Conservation (phyloP, 2,797 vertebrate genomes). For the Dipus sagitta region DNA sequence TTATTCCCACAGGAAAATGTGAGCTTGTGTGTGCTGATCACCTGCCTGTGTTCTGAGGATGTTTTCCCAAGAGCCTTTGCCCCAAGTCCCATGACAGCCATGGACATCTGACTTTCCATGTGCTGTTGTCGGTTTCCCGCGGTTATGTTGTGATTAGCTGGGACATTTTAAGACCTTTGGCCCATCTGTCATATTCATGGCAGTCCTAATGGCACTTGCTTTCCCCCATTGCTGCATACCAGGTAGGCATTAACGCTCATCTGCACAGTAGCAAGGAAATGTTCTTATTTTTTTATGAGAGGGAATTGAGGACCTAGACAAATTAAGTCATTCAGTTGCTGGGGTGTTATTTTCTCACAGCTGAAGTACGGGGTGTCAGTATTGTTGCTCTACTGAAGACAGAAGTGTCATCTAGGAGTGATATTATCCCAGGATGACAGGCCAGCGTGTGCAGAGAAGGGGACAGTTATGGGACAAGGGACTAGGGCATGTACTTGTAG, state of each 20-base stretch:
- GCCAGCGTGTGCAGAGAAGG: not conserved
- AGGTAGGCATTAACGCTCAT: not conserved
- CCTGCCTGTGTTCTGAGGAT: not conserved
- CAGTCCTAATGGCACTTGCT: not conserved
- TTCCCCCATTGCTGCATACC: not conserved
- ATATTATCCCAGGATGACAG: not conserved
- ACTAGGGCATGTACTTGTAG: not conserved
- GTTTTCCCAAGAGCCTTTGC: not conserved
- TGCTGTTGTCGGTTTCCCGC: not conserved
- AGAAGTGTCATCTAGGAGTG: too few species aligned
- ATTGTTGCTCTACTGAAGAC: not conserved
- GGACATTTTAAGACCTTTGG: not conserved
- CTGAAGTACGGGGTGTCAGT: not conserved
- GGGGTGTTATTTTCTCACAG: not conserved
- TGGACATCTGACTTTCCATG: not conserved
- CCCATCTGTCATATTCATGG: not conserved
- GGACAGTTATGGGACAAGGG: rapidly evolving
- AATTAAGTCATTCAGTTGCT: not conserved
- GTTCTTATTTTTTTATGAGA: not conserved
- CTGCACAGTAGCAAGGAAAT: not conserved
- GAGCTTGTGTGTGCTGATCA: not conserved
- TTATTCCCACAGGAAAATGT: not conserved
- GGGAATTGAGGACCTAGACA: not conserved
- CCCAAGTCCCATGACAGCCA: not conserved
- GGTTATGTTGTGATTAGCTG: not conserved